Conservation (phyloP, 2,888 invertebrate genomes). For the Podotricha telesiphe region DNA sequence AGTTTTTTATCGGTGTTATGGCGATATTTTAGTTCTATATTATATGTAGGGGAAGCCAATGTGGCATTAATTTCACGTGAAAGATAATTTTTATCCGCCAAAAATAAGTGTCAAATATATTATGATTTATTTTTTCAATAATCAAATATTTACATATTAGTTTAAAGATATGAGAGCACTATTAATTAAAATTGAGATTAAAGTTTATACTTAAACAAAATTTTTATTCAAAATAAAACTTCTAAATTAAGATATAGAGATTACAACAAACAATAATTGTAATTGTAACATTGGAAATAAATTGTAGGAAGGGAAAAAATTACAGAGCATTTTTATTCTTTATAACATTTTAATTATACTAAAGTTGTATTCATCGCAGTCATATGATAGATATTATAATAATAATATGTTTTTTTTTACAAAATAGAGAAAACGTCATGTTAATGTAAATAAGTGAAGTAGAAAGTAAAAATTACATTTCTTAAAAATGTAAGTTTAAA, state of each 20-base stretch:
- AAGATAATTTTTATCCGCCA: background rate
- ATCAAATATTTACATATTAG: background rate
- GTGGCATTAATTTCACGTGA: too few relatives aligned
- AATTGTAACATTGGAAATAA: background rate
- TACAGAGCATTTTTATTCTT: background rate
- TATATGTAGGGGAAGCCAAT: background rate
- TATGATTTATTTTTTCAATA: background rate
- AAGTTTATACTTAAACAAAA: background rate
- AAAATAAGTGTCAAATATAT: background rate
- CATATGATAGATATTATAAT: background rate
- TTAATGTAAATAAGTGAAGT: background rate
- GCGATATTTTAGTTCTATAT: background rate
- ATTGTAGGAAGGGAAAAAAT: background rate
- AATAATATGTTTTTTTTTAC: background rate
- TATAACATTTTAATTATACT: background rate
- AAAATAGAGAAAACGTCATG: background rate
- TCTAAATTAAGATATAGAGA: background rate
- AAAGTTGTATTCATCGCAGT: background rate
- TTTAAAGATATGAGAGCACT: background rate
- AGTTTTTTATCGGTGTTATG: background rate
- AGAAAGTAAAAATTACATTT: background rate
- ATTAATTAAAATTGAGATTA: background rate
- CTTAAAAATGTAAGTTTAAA: constrained; percentile 1
- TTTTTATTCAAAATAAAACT: background rate
- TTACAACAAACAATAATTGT: background rate